Base-by-base conservation (phyloP, 2,888 invertebrate genomes). In the Cerastis rubricosa region DNA sequence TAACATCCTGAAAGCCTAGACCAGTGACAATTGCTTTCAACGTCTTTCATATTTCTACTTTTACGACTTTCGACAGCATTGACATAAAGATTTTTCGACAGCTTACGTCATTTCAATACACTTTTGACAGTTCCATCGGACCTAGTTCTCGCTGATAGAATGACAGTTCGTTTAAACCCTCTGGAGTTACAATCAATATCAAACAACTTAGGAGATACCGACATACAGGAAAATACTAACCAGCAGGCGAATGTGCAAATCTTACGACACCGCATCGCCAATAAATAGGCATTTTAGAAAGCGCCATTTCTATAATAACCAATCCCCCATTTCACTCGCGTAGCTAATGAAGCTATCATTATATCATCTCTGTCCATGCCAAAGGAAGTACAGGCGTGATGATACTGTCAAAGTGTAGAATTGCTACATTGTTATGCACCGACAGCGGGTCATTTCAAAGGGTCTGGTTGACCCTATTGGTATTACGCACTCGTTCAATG, bases 311-410 rank as follows among this genome's bases (percentile, higher is more conserved):
- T 67, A 1, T 80, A 84, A 84, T 80, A 51, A 22, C n/a, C 80
- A 57, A 80, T 84, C 63, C 29, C 19, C 5, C 0, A 80, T 80
- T 43, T 72, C 22, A 11, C 51, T 71, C 80, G 80, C 85, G 80
- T 84, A 63, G 0, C 45, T 69, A 84, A 79, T 79, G 78, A 67
- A 78, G 78, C 84, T 35, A 83, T 84, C 72, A 84, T 57, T 80
- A 63, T 71, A 84, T 57, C 19, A 80, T 80, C 85, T 80, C 84
- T 84, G 85, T 51, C 66, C 35, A 49, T 49, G 80, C 61, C 63
- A 35, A 80, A 85, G 80, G 85, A 80, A 71, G 80, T 71, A 2
- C 2, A 29, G 0, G 19, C 80, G 80, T 80, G 80, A 71, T 59
- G 35, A 1, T 72, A 72, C 66, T 80, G 43, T 57, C 25, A n/a